Conservation (phyloP, 2,888 invertebrate genomes). For the Sialis lutaria region DNA sequence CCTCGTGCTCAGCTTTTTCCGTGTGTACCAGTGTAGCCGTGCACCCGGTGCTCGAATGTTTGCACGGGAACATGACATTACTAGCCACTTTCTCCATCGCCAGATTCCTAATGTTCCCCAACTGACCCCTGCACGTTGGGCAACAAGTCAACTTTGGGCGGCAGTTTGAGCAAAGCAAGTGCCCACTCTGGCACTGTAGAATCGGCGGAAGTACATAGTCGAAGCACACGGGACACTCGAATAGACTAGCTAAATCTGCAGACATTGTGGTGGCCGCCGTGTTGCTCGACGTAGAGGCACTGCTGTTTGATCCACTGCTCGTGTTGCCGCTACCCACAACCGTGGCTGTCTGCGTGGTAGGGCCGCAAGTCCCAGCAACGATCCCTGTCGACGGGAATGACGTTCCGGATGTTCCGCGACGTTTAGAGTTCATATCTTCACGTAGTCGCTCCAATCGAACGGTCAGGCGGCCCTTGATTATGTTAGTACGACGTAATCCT, state of each 20-base stretch:
- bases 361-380: not conserved
- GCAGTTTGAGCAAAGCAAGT: conserved; percentile 94
- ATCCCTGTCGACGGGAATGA: not conserved
- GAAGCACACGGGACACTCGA: conserved; percentile 96
- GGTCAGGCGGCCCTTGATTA: not conserved
- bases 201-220: conserved; percentile 99
- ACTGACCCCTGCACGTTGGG: conserved; percentile 93
- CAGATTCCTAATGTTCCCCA: conserved; percentile 89
- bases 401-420: not conserved
- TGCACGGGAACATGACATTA: conserved; percentile 97
- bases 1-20: conserved; percentile 98
- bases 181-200: conserved; percentile 96
- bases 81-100: conserved; percentile 99
- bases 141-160: conserved; percentile 93
- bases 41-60: conserved; percentile 93
- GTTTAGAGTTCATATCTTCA: conserved; percentile 5
- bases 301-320: not conserved
- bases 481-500: not conserved
- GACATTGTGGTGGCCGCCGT: conserved; percentile 51
- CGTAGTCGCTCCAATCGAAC: not conserved
- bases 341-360: not conserved
- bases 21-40: conserved; percentile 80
- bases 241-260: conserved; percentile 76
- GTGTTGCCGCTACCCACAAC: not conserved
- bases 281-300: conserved; percentile 26